These are phyloP conservation scores for Zophobas morio DNA, from an alignment of 1,140 invertebrate genomes.

Conservation along the genomic window DNA sequence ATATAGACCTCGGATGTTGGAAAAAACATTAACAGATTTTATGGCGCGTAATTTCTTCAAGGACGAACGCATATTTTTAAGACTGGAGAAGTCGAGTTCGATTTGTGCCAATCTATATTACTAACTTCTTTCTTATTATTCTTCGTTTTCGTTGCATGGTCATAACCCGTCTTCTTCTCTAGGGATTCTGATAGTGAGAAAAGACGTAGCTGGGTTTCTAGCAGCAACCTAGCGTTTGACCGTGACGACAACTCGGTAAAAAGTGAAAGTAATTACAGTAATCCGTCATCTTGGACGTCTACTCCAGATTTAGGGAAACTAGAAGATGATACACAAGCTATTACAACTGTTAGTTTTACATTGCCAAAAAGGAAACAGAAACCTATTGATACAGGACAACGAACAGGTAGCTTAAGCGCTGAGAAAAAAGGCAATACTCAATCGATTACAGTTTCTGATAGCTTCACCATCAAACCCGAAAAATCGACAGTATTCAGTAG, in stretches of 20 bases:
- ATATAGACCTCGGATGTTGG: too few relatives aligned
- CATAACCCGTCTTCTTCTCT: conserved; percentile 21
- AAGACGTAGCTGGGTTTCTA: conserved; percentile 73
- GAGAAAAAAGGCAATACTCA: conserved; percentile 7
- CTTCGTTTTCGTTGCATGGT: too few relatives aligned
- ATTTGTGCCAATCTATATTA: too few relatives aligned
- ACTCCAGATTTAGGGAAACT: conserved; percentile 78
- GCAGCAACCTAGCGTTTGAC: conserved; percentile 67
- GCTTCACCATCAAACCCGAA: conserved; percentile 51
- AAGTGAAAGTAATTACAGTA: conserved; percentile 49
- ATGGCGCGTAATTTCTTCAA: too few relatives aligned
- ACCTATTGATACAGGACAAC: conserved; percentile 57
- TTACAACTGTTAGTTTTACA: conserved; percentile 75
- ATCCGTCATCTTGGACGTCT: conserved; percentile 78
- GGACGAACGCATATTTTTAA: not conserved
- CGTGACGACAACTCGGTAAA: conserved; percentile 49
- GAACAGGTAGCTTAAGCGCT: conserved; percentile 50
- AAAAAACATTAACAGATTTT: too few relatives aligned
- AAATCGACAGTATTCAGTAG: conserved; percentile 60
- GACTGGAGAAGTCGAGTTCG: not conserved
- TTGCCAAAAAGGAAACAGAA: conserved; percentile 74
- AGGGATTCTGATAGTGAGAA: conserved; percentile 55
- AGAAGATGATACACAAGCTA: conserved; percentile 69
- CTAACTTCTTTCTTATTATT: too few relatives aligned
- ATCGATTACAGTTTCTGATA: conserved; percentile 53